Conservation (phyloP, 2,797 vertebrate species). For the Neostethus bicornis region DNA sequence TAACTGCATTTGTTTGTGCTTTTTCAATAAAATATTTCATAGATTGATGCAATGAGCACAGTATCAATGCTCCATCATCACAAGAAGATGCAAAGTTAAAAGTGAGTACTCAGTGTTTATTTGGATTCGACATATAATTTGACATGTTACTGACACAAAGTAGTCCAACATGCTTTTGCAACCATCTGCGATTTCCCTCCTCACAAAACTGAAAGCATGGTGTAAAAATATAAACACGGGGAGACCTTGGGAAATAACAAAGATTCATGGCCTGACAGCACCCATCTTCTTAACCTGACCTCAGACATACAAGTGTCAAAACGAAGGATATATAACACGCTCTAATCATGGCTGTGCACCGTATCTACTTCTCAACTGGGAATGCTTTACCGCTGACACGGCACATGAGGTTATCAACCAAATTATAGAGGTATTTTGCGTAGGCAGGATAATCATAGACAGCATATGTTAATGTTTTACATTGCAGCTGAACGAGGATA, state of each 20-base stretch:
- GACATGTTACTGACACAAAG: conserved; percentile 23
- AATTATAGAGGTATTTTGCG: conserved; percentile 60
- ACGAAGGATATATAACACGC: conserved; percentile 57
- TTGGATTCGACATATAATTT: background rate
- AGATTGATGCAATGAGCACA: too few species aligned
- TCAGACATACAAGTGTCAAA: conserved; percentile 69
- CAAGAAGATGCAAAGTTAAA: background rate
- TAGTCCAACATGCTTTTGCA: conserved; percentile 16
- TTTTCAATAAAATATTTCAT: too few species aligned
- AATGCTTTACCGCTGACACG: conserved; percentile 65
- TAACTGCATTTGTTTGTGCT: too few species aligned
- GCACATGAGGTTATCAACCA: conserved; percentile 63
- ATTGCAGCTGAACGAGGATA: background rate
- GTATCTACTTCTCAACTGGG: conserved; percentile 42
- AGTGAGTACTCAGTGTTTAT: background rate
- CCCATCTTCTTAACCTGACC: conserved; percentile 56
- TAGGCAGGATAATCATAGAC: conserved; percentile 54
- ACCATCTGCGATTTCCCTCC: conserved; percentile 28
- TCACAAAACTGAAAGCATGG: conserved; percentile 27
- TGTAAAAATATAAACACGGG: conserved; percentile 44
- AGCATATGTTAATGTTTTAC: conserved; percentile 10
- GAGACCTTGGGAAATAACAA: conserved; percentile 59
- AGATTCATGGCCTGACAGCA: conserved; percentile 66
- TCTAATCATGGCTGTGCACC: conserved; percentile 70
- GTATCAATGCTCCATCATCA: too few species aligned